Conservation (phyloP, 2,113 vertebrate species). For the Chloebia gouldiae region DNA sequence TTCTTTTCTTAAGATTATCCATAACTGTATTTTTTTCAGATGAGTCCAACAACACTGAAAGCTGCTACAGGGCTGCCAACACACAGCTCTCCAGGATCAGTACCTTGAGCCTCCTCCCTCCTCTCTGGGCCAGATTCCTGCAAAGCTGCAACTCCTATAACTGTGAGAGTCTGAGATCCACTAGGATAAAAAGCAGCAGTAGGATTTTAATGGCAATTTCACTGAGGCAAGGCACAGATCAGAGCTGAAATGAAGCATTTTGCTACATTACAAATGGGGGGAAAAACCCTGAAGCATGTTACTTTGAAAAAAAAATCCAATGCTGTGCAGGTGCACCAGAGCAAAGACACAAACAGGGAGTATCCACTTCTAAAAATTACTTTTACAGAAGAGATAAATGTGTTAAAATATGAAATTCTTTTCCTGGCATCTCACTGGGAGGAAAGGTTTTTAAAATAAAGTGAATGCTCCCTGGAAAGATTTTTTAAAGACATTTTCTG, state of each 20-base stretch:
- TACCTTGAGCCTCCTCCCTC: neutral
- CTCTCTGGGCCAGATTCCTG: neutral
- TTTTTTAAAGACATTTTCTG: neutral
- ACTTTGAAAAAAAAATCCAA: neutral
- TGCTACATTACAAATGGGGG: neutral
- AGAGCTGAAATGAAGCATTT: neutral
- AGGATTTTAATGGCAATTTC: neutral
- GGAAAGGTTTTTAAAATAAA: neutral
- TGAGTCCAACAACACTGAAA: rapidly evolving
- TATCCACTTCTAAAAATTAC: neutral
- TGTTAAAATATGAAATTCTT: neutral
- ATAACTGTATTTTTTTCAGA: neutral
- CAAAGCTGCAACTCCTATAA: neutral
- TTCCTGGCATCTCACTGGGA: neutral
- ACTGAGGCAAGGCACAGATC: neutral
- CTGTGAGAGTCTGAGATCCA: neutral
- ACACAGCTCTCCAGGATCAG: rapidly evolving
- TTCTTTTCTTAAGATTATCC: neutral
- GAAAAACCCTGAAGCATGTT: neutral
- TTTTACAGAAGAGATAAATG: neutral
- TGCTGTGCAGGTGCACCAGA: neutral
- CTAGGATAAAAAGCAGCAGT: neutral
- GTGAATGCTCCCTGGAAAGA: neutral
- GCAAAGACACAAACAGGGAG: neutral
- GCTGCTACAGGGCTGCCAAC: neutral